Base-by-base conservation (phyloP, 2,113 vertebrate species). In the Chionomys nivalis region DNA sequence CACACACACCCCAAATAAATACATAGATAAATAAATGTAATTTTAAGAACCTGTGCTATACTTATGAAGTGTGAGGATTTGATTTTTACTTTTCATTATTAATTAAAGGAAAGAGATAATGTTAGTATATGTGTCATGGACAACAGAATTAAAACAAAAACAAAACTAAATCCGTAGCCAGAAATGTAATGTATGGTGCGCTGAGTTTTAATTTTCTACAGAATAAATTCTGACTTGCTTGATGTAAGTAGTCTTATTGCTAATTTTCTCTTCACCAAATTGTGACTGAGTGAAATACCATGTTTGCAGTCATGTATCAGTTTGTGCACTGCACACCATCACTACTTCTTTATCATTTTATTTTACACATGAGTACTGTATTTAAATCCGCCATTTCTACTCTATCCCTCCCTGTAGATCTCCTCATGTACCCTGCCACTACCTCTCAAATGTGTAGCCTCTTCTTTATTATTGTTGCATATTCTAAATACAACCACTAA, bases 51-150 rank as follows among this genome's bases (percentile, higher is more conserved):
- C 4, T 39, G 10, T 42, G 72, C 9, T 42, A 75, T 75, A 75
- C 23, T 42, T 23, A 75, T 42, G 39, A 26, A 44, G 73, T 76
- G 42, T 76, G 42, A 87, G 10, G 44, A 52, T 39, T 26, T 66
- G n/a, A 44, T 55, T 44, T 10, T 73, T 49, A 24, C 26, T 72
- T 93, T 81, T 89, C 6, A 11, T 58, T 66, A 73, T 39, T 13
- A 91, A 90, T 7, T 65, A 24, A 90, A 90, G 42, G 21, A 78
- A 47, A 13, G 12, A 96, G 94, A 90, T 65, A 55, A 39, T 90
- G 91, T 79, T 11, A 44, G 4, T 70, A 76, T 65, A 63, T 82
- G 23, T 73, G 7, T 91, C 42, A 77, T 4, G 7, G 7, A 61
- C 36, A 92, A 44, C 6, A 94, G 13, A 89, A 68, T 26, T 5